Conservation (phyloP, 1,140 invertebrate genomes). For the Leptinotarsa defecta region DNA sequence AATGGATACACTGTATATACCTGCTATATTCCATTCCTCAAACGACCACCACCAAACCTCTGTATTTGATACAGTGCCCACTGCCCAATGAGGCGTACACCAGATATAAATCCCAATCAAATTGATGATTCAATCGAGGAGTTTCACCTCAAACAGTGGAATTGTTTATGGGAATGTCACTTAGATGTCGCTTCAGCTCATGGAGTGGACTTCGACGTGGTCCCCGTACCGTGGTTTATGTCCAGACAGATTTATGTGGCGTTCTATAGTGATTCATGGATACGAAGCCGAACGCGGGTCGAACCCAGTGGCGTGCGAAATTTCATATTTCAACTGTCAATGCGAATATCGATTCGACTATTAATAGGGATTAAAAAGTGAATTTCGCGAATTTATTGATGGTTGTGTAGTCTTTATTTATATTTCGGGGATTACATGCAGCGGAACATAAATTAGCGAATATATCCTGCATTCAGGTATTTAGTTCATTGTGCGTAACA, state of each 20-base stretch:
- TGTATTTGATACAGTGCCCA: not conserved
- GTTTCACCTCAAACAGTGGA: conserved; percentile 27
- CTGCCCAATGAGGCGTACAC: not conserved
- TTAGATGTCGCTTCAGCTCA: conserved; percentile 27
- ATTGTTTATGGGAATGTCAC: conserved; percentile 29
- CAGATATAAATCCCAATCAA: conserved; percentile 1
- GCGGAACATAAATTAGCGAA: not conserved
- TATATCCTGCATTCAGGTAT: not conserved
- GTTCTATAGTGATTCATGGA: conserved; percentile 24
- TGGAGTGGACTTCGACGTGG: conserved; percentile 26
- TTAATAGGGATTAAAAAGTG: conserved; percentile 18
- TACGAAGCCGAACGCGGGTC: conserved; percentile 8
- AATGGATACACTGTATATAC: no score
- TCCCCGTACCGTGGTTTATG: conserved; percentile 30
- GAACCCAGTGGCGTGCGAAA: conserved; percentile 22
- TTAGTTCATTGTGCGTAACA: not conserved
- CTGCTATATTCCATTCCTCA: not conserved
- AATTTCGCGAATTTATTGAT: conserved; percentile 5
- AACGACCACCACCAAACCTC: not conserved
- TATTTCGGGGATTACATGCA: not conserved
- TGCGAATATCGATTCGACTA: conserved; percentile 12
- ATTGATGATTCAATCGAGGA: conserved; percentile 28
- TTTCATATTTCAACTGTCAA: conserved; percentile 14
- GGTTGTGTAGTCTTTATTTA: conserved; percentile 15
- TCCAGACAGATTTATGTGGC: conserved; percentile 27